These are phyloP conservation scores for Dunckerocampus dactyliophorus DNA, from an alignment of 2,113 vertebrate genomes.

Conservation along the genomic window DNA sequence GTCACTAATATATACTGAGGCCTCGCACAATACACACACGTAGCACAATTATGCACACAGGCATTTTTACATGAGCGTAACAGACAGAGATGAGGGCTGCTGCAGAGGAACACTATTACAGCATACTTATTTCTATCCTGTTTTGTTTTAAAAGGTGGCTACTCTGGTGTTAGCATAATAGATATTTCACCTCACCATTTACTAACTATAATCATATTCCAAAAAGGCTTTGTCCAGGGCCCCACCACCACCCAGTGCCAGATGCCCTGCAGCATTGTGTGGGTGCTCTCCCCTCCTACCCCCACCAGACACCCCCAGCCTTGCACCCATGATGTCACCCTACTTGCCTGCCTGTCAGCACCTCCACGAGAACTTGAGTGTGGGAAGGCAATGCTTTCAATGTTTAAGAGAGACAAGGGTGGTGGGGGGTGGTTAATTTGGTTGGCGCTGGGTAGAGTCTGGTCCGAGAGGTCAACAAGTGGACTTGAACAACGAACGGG, in stretches of 20 bases:
- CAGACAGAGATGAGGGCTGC: slow-evolving; percentile 19
- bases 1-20: slow-evolving; percentile 79
- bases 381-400: slow-evolving; percentile 41
- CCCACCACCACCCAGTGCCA: slow-evolving; percentile 46
- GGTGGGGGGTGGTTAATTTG: neutral
- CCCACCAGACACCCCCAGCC: slow-evolving; percentile 25
- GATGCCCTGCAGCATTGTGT: slow-evolving; percentile 70
- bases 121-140: slow-evolving; percentile 73
- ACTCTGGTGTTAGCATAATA: slow-evolving; percentile 9
- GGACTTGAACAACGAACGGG: slow-evolving; percentile 51
- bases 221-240: slow-evolving; percentile 58
- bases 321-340: slow-evolving; percentile 59
- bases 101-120: slow-evolving; percentile 40
- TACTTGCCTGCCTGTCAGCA: slow-evolving; percentile 54
- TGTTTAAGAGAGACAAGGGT: slow-evolving; percentile 4
- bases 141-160: slow-evolving; percentile 19
- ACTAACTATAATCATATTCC: slow-evolving; percentile 69
- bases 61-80: slow-evolving; percentile 43
- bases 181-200: slow-evolving; percentile 30
- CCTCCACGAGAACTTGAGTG: slow-evolving; percentile 63
- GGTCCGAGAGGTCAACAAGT: slow-evolving; percentile 59
- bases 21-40: slow-evolving; percentile 74
- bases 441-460: slow-evolving; percentile 39
- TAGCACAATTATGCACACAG: slow-evolving; percentile 76
- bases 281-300: slow-evolving; percentile 46